These are phyloP conservation scores for Micrastur ruficollis DNA, from an alignment of 2,797 vertebrate species.

Conservation along the genomic window DNA sequence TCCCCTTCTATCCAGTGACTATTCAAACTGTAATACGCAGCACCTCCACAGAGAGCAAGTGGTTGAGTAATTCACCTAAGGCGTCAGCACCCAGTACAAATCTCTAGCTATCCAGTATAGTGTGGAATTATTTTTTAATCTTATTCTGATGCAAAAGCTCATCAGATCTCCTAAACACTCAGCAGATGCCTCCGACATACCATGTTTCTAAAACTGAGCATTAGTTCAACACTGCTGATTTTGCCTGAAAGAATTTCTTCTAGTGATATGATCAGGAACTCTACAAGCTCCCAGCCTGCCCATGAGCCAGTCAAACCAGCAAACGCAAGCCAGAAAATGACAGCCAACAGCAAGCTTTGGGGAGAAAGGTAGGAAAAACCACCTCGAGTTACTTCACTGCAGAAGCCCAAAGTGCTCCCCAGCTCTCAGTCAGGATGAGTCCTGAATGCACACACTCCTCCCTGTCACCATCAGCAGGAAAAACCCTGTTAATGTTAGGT, in stretches of 20 bases:
- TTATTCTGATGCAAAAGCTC: neutral
- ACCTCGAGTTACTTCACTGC: neutral
- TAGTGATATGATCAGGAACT: neutral
- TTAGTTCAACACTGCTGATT: neutral
- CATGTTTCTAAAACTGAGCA: neutral
- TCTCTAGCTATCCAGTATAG: neutral
- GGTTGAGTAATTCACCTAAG: neutral
- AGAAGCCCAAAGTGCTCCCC: neutral
- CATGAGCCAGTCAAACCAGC: neutral
- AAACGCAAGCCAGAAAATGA: neutral
- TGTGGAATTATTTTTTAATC: neutral
- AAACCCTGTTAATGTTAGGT: neutral
- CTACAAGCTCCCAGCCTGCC: neutral
- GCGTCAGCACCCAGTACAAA: neutral
- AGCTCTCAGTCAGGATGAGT: neutral
- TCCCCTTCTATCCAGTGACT: neutral
- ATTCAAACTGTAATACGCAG: neutral
- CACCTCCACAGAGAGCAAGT: neutral
- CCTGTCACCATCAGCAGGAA: fast-evolving
- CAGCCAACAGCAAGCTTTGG: neutral
- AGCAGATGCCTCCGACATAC: neutral
- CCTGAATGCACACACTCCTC: neutral
- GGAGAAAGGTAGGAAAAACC: neutral
- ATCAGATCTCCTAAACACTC: neutral
- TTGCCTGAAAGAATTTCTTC: neutral